Evolutionary conservation across 1,140 invertebrate species (phyloP).

Genomic region (Caenorhabditis remanei): DNA sequence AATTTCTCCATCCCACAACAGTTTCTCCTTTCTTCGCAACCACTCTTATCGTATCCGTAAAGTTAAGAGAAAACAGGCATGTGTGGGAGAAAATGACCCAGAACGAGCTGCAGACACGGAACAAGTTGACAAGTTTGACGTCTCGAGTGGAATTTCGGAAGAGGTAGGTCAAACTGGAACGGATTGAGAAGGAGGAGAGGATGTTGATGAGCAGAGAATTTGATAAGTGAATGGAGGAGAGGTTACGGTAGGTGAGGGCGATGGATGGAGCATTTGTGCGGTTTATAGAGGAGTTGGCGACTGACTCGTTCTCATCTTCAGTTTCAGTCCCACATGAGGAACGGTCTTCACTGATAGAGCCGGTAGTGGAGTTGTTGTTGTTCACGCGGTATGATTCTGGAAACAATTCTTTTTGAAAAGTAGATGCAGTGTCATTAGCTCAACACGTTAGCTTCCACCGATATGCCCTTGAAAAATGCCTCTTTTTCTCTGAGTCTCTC

Average conservation of each 20-base stretch:
- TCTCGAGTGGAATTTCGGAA: conserved; percentile 54
- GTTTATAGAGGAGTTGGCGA: not conserved
- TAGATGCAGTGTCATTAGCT: too few relatives aligned
- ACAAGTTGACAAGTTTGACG: conserved; percentile 33
- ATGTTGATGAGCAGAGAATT: conserved; percentile 23
- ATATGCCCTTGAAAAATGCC: too few relatives aligned
- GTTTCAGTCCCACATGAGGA: not conserved
- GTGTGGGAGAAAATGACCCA: conserved; percentile 53
- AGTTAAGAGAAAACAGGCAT: conserved; percentile 52
- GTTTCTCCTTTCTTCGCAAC: conserved; percentile 34
- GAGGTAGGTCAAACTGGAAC: conserved; percentile 32
- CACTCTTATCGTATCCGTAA: conserved; percentile 55
- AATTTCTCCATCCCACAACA: conserved; percentile 13
- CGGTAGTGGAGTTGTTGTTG: not conserved
- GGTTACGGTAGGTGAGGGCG: conserved; percentile 54
- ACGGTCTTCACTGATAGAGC: not conserved
- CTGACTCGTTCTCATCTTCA: conserved; percentile 26
- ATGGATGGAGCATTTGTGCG: conserved; percentile 42
- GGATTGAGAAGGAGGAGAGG: conserved; percentile 53
- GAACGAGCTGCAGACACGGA: conserved; percentile 49
- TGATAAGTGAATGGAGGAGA: not conserved
- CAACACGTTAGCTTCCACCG: too few relatives aligned
- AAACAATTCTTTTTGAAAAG: not conserved
- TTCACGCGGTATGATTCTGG: not conserved
- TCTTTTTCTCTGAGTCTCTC: too few relatives aligned